phyloP scores from a whole-genome alignment of 1,140 invertebrate species.

The Rhagoletis pomonella region DNA sequence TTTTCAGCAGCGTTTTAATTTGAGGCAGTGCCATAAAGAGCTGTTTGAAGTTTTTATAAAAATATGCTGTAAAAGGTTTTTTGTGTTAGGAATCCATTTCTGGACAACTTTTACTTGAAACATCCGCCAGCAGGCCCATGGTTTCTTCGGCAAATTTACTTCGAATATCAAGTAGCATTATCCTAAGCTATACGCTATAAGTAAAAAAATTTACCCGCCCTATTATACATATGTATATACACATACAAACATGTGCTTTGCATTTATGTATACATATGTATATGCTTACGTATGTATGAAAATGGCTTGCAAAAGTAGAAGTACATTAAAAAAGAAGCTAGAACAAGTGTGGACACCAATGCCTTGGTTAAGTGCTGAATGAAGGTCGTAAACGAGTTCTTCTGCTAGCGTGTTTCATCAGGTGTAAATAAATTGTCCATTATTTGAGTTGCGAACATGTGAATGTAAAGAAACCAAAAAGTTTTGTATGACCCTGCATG shows the following conservation, averaged over 20 bases:
- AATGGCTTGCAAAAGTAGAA: not conserved
- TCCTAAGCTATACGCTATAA: too few relatives aligned
- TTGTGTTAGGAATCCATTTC: too few relatives aligned
- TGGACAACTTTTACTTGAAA: too few relatives aligned
- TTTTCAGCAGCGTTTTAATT: too few relatives aligned
- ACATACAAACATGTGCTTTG: not conserved
- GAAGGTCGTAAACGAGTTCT: conserved; percentile 44
- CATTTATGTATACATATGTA: not conserved
- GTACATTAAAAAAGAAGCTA: not conserved
- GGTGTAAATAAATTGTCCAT: not conserved
- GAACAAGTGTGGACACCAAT: conserved; percentile 35
- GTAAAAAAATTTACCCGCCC: too few relatives aligned
- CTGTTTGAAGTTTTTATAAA: too few relatives aligned
- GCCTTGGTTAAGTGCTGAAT: conserved; percentile 16
- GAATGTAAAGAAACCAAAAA: not conserved
- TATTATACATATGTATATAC: not conserved
- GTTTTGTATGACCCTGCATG: not conserved
- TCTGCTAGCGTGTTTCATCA: not conserved
- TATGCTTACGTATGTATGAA: not conserved
- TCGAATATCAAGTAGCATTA: too few relatives aligned
- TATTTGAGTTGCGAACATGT: not conserved
- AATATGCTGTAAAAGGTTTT: too few relatives aligned
- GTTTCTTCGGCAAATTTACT: too few relatives aligned
- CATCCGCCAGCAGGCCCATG: too few relatives aligned
- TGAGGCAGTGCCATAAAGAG: too few relatives aligned